phyloP scores from a whole-genome alignment of 2,113 vertebrate species.

The Silurus meridionalis region DNA sequence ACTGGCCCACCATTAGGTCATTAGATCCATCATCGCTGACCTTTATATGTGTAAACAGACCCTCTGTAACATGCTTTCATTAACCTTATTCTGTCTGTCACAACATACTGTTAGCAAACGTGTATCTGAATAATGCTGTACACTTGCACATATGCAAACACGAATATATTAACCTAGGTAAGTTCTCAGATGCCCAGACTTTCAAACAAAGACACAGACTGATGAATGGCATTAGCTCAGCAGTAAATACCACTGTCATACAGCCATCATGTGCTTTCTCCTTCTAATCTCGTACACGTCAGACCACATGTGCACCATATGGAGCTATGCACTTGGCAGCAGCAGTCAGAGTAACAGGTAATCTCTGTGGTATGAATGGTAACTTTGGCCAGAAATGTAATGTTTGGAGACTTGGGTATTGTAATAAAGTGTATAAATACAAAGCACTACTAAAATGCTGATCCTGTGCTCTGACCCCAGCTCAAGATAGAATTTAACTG shows the following conservation, averaged over 20 bases:
- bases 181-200: not conserved
- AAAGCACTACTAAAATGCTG: not conserved
- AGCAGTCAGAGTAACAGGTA: not conserved
- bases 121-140: not conserved
- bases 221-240: not conserved
- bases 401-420: not conserved
- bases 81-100: not conserved
- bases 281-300: not conserved
- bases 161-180: not conserved
- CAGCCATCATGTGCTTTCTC: not conserved
- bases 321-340: not conserved
- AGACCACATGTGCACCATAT: constrained; percentile 9
- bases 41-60: constrained; percentile 26
- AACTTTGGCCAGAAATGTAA: not conserved
- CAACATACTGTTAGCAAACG: not conserved
- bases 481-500: no score
- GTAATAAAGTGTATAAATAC: no score
- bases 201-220: not conserved
- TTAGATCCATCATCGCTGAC: not conserved
- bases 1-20: not conserved
- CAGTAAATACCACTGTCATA: not conserved
- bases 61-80: not conserved
- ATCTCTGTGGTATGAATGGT: not conserved
- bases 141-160: constrained; percentile 12
- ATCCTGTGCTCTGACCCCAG: not conserved